Conservation (phyloP, 2,113 vertebrate species). For the Passerina amoena region DNA sequence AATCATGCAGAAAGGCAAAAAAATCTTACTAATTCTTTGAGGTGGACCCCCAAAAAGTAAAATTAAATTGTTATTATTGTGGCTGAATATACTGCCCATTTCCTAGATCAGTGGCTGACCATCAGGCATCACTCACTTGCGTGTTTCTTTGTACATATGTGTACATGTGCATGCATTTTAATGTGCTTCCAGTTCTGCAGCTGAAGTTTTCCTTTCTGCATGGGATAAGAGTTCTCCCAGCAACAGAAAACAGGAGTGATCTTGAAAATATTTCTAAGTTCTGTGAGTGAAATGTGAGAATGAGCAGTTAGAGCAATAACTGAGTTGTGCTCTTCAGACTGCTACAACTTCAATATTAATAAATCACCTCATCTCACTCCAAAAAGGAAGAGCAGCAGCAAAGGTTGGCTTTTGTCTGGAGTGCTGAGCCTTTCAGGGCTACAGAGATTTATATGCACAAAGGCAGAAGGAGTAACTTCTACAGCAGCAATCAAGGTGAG, state of each 20-base stretch:
- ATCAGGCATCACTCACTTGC: rapidly evolving
- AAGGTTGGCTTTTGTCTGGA: neutral
- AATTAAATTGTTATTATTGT: neutral
- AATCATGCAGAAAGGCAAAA: neutral
- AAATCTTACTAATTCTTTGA: neutral
- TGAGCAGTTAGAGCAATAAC: neutral
- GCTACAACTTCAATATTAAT: neutral
- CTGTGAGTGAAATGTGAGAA: neutral
- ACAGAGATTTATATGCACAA: neutral
- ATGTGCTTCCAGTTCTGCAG: neutral
- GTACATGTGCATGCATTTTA: neutral
- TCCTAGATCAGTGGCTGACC: neutral
- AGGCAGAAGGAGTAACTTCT: neutral
- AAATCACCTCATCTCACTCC: neutral
- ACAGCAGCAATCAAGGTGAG: neutral
- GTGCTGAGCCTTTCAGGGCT: neutral
- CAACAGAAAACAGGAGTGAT: neutral
- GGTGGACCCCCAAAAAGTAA: neutral
- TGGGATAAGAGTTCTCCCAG: neutral
- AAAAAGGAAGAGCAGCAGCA: neutral
- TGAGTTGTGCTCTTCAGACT: neutral
- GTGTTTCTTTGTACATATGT: neutral
- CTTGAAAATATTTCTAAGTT: neutral
- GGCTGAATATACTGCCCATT: neutral
- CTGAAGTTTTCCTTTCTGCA: neutral